These are phyloP conservation scores for Melieria crassipennis DNA, from an alignment of 2,888 invertebrate species.

Conservation along the genomic window DNA sequence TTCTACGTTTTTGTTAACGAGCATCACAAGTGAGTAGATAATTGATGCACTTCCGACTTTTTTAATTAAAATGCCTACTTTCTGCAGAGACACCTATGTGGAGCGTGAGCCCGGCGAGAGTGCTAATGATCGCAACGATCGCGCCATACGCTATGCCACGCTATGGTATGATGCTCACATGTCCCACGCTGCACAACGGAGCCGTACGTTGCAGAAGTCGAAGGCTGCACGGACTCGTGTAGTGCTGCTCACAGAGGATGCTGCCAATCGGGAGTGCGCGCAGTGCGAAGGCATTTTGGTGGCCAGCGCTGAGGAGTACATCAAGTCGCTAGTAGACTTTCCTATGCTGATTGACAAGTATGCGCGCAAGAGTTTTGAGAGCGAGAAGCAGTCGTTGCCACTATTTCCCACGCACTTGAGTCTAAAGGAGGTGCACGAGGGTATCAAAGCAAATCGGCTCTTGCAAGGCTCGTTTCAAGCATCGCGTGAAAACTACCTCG, in stretches of 20 bases:
- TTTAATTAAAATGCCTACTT: slow-evolving; percentile 20
- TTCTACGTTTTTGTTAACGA: slow-evolving; percentile 97
- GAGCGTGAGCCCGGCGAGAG: slow-evolving; percentile 84
- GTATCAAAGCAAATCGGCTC: slow-evolving; percentile 79
- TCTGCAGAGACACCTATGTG: slow-evolving; percentile 83
- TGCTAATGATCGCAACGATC: slow-evolving; percentile 89
- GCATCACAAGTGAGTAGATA: slow-evolving; percentile 82
- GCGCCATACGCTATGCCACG: slow-evolving; percentile 84
- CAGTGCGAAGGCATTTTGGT: slow-evolving; percentile 74
- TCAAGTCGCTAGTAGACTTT: slow-evolving; percentile 75
- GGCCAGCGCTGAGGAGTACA: slow-evolving; percentile 76
- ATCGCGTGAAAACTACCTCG: slow-evolving; percentile 92
- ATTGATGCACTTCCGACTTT: not conserved
- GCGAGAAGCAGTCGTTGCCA: slow-evolving; percentile 71
- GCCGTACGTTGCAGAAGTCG: slow-evolving; percentile 44
- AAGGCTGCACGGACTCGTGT: slow-evolving; percentile 68
- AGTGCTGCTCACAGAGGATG: slow-evolving; percentile 87
- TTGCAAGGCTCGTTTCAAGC: slow-evolving; percentile 86
- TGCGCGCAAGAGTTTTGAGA: slow-evolving; percentile 73
- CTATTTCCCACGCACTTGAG: slow-evolving; percentile 88
- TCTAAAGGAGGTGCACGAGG: slow-evolving; percentile 79
- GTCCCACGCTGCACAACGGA: slow-evolving; percentile 56
- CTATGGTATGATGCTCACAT: slow-evolving; percentile 87
- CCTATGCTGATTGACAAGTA: slow-evolving; percentile 84
- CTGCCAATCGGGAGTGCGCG: slow-evolving; percentile 78